These are phyloP conservation scores for Drosophila nr. perissopoda DNA, from an alignment of 2,888 invertebrate genomes.

Conservation along the genomic window DNA sequence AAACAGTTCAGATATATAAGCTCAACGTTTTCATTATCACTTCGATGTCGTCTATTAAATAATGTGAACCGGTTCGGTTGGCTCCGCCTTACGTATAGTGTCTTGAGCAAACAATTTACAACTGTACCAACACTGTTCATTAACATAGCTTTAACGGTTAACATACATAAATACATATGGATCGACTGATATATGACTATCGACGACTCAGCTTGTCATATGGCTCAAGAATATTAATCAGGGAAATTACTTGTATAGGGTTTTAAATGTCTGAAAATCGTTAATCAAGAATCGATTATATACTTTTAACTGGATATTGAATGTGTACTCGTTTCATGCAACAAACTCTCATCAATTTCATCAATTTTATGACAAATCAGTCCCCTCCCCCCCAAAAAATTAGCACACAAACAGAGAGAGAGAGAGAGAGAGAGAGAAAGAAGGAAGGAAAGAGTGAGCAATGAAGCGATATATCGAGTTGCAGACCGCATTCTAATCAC, in stretches of 20 bases:
- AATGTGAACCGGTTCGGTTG: constrained; percentile 1
- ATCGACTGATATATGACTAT: too few relatives aligned
- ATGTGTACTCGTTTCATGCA: constrained; percentile 2
- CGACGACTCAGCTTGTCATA: not conserved
- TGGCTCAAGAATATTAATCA: not conserved
- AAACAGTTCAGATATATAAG: not conserved
- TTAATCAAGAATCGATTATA: not conserved
- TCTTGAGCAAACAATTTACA: not conserved
- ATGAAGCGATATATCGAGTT: constrained; percentile 4
- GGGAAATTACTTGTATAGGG: not conserved
- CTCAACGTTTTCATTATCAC: not conserved
- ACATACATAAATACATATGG: not conserved
- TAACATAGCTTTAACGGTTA: constrained; percentile 2
- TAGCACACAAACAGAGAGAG: constrained; percentile 6
- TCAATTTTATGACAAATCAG: constrained; percentile 13
- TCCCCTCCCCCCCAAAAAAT: constrained; percentile 23
- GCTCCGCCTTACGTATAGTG: not conserved
- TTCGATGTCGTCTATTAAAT: not conserved
- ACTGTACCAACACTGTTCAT: constrained; percentile 16
- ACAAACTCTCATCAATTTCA: not conserved
- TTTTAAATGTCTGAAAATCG: not conserved
- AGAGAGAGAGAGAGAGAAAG: not conserved
- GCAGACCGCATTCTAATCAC: constrained; percentile 13
- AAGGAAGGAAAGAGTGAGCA: not conserved
- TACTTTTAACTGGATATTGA: not conserved